Evolutionary conservation across 2,113 vertebrate genomes (phyloP), one percentile per base, ranked within the genome.

Genomic region (Speoplatyrhinus poulsoni): DNA sequence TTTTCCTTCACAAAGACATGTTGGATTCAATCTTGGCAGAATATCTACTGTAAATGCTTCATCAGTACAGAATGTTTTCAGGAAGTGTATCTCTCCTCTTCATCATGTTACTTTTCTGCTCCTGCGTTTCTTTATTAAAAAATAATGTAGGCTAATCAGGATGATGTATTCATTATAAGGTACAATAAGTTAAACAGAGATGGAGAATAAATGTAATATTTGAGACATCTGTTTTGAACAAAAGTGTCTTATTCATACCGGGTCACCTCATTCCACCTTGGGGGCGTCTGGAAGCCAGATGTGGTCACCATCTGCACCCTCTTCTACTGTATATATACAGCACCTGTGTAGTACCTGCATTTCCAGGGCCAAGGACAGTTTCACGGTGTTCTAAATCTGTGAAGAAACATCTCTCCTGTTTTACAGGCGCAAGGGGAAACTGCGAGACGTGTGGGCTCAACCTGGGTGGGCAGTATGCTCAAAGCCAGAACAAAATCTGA

Each of bases 231-330:
- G 26, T 73, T 52, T 73, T 62, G 12, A 68, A 81, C 41, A 57
- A 7, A 26, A 33, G 12, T 49, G 55, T 53, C 56, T 60, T n/a
- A 19, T 67, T 72, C 60, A 17, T 17, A 49, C 15, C 69, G 41
- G 62, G 60, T 82, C 56, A 60, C 62, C 16, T 3, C n/a, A 32
- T 53, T 66, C 64, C 61, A 74, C 58, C 58, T 69, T 46, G 53
- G 41, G 36, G 54, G 77, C 83, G 87, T 82, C 83, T 86, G 88
- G 80, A 56, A 49, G 1, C 4, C 86, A 89, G 81, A 80, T 82
- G 77, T 68, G 49, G 12, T 49, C 55, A 56, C 75, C 12, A 46
- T 47, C 58, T 65, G 15, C 17, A 60, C 50, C 50, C 17, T 62
- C 9, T 17, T 19, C 47, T 9, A 60, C 62, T 69, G 19, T 79